These are phyloP conservation scores for Brachionus plicatilis DNA, from an alignment of 1,140 invertebrate genomes.

Conservation along the genomic window DNA sequence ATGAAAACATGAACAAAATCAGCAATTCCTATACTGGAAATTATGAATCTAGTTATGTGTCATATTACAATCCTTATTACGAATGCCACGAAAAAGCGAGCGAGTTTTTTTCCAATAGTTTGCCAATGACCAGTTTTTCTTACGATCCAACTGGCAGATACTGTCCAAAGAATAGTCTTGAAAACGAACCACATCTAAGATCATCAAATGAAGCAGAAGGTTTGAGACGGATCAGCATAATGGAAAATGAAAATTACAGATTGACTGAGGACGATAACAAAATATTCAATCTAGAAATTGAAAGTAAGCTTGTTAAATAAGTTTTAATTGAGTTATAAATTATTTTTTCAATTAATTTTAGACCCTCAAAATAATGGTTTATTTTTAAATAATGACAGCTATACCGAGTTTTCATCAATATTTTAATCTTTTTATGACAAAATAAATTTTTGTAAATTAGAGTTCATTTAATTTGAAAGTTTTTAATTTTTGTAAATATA, in stretches of 20 bases:
- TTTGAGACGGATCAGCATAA: not conserved
- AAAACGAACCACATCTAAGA: not conserved
- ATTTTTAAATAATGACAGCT: not conserved
- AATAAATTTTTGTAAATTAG: not conserved
- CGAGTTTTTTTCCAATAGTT: not conserved
- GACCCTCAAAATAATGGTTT: not conserved
- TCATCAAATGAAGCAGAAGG: not conserved
- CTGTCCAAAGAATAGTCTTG: not conserved
- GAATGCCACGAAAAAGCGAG: not conserved
- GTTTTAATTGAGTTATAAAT: not conserved
- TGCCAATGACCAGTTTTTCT: not conserved
- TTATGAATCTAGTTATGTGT: not conserved
- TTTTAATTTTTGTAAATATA: not conserved
- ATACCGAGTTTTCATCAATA: not conserved
- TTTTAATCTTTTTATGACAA: not conserved
- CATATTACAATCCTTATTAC: not conserved
- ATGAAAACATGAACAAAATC: not conserved
- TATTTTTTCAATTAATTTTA: not conserved
- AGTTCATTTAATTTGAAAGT: not conserved
- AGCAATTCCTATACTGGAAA: slow-evolving; percentile 9
- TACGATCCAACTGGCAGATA: not conserved
- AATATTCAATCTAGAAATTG: slow-evolving; percentile 24
- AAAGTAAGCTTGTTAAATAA: not conserved
- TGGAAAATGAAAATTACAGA: not conserved
- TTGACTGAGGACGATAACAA: not conserved